These are phyloP conservation scores for Oophaga sylvatica DNA, from an alignment of 2,797 vertebrate species.

Conservation along the genomic window DNA sequence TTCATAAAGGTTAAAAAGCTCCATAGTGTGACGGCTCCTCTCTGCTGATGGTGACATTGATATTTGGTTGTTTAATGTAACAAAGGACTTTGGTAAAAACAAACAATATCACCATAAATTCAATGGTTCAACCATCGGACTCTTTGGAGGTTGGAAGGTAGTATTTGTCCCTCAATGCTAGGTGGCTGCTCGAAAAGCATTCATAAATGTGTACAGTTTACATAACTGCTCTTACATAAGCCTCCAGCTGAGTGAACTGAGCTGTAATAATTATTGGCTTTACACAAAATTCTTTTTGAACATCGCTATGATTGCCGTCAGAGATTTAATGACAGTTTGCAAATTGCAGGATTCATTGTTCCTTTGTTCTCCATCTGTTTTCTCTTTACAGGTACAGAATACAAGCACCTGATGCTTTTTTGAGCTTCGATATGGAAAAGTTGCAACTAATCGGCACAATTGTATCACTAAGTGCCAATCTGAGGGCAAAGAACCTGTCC, in stretches of 20 bases:
- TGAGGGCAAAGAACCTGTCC: neutral
- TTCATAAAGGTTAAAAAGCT: neutral
- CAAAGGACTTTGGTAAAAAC: neutral
- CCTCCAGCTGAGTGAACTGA: neutral
- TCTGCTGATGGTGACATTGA: neutral
- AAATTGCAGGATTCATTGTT: constrained; percentile 7
- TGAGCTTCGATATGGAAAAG: neutral
- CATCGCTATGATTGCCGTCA: neutral
- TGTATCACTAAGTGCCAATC: neutral
- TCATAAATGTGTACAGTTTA: neutral
- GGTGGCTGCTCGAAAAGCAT: neutral
- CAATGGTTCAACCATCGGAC: neutral
- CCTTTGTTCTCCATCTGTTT: neutral
- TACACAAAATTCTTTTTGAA: constrained; percentile 4
- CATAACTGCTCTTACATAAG: neutral
- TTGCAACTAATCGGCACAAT: neutral
- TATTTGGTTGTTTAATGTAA: neutral
- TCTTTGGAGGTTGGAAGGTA: too few species aligned
- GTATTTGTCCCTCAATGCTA: neutral
- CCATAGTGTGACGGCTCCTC: too few species aligned
- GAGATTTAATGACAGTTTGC: neutral
- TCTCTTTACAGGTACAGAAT: neutral
- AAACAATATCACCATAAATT: neutral
- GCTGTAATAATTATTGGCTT: constrained; percentile 11
- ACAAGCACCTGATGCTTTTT: neutral